Evolutionary conservation across 2,888 invertebrate genomes (phyloP).

Genomic region (Eupithecia insigniata): DNA sequence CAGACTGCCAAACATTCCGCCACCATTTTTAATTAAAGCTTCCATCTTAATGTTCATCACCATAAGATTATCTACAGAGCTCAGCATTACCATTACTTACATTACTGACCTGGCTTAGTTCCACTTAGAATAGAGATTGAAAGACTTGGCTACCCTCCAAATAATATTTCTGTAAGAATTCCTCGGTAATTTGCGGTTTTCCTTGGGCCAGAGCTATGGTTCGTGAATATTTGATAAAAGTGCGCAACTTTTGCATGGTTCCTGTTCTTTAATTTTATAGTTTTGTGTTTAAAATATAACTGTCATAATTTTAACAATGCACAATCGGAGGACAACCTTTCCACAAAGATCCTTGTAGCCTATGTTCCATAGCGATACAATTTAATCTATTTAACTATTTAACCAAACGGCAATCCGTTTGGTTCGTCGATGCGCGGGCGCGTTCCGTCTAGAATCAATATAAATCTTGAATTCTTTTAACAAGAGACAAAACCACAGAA

Average conservation of each 20-base stretch:
- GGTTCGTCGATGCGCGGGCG: too few species aligned
- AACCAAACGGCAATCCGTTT: too few species aligned
- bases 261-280: neutral
- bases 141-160: constrained; percentile 38
- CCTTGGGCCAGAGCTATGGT: neutral
- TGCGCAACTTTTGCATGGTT: neutral
- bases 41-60: neutral
- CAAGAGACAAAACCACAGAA: neutral
- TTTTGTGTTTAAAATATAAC: neutral
- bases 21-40: neutral
- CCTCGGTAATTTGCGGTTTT: constrained; percentile 16
- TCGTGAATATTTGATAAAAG: constrained; percentile 7
- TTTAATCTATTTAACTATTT: too few species aligned
- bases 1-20: neutral
- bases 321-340: neutral
- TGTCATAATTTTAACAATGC: neutral
- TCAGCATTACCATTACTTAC: constrained; percentile 8
- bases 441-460: too few species aligned
- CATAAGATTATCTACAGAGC: neutral
- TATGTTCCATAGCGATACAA: too few species aligned
- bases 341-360: too few species aligned
- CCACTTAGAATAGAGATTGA: constrained; percentile 42
- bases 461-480: too few species aligned
- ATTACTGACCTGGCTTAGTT: constrained; percentile 17
- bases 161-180: constrained; percentile 32